These are phyloP conservation scores for Stenotaenia linearis DNA, from an alignment of 2,888 invertebrate species.

Conservation along the genomic window DNA sequence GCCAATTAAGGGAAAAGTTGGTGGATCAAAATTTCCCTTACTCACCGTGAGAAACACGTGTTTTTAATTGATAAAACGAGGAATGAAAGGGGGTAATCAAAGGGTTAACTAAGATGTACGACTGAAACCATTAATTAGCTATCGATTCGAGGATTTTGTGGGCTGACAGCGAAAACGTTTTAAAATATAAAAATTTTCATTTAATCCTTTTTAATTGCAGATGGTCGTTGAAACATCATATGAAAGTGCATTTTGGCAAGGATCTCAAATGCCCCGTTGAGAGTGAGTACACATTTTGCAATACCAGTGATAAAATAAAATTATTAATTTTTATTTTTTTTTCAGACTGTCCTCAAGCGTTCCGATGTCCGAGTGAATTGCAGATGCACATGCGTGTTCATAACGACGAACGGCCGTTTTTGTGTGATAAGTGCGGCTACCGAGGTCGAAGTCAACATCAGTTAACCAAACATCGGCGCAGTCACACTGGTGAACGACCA, in stretches of 20 bases:
- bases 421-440: slow-evolving; percentile 39
- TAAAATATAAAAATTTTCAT: neutral
- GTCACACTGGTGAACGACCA: slow-evolving; percentile 45
- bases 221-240: slow-evolving; percentile 41
- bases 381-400: slow-evolving; percentile 35
- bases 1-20: neutral
- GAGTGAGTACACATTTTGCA: neutral
- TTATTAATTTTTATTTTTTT: slow-evolving; percentile 22
- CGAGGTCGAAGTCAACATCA: slow-evolving; percentile 42
- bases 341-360: slow-evolving; percentile 35
- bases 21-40: neutral
- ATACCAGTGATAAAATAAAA: neutral
- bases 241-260: slow-evolving; percentile 36
- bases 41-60: neutral
- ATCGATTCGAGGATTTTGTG: neutral
- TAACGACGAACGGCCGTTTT: slow-evolving; percentile 34
- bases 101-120: neutral
- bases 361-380: slow-evolving; percentile 36
- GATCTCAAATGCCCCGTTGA: slow-evolving; percentile 38
- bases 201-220: slow-evolving; percentile 28
- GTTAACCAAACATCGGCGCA: slow-evolving; percentile 44
- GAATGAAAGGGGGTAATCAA: neutral
- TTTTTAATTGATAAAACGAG: neutral
- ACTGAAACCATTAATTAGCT: neutral
- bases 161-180: neutral